Conservation (phyloP, 2,113 vertebrate genomes). For the Alexandromys fortis region DNA sequence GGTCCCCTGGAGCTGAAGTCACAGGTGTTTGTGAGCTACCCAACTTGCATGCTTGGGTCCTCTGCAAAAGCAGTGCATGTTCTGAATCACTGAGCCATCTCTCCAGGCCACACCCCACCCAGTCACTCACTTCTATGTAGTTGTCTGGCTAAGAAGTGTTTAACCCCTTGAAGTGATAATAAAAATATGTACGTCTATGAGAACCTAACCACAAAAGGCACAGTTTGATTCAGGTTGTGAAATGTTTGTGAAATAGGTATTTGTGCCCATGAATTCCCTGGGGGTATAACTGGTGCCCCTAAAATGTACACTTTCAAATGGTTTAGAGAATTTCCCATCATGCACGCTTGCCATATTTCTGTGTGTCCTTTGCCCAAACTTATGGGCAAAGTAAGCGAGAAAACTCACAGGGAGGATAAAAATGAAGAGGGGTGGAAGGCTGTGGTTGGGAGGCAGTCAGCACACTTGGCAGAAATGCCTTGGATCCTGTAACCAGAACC, state of each 20-base stretch:
- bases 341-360: neutral
- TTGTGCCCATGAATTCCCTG: neutral
- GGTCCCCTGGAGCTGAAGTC: neutral
- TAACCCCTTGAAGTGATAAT: constrained; percentile 37
- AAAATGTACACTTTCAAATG: neutral
- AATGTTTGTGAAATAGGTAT: neutral
- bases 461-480: constrained; percentile 38
- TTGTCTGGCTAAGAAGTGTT: neutral
- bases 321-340: neutral
- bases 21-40: neutral
- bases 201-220: neutral
- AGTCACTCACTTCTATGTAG: neutral
- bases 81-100: neutral
- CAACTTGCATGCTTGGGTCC: neutral
- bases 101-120: neutral
- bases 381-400: neutral
- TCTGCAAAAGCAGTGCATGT: neutral
- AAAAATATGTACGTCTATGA: neutral
- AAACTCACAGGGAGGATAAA: neutral
- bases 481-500: constrained; percentile 47
- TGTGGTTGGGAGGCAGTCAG: neutral
- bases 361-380: neutral
- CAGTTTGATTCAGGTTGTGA: neutral
- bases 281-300: neutral
- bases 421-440: neutral